phyloP scores from a whole-genome alignment of 2,888 invertebrate genomes.

The Tromatobia lineatoria region DNA sequence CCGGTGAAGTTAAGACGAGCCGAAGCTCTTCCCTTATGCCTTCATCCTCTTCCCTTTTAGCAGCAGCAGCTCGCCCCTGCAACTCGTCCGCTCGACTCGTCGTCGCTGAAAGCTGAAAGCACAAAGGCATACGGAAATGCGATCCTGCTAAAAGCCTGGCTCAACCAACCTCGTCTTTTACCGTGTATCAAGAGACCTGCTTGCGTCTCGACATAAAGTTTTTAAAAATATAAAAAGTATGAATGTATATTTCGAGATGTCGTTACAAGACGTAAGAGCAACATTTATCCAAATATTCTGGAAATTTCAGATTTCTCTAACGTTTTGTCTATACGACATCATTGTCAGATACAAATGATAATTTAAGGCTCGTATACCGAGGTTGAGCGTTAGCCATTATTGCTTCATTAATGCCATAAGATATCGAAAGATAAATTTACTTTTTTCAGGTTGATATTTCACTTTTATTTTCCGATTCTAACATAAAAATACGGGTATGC shows the following conservation, averaged over 20 bases:
- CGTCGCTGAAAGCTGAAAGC: slow-evolving; percentile 71
- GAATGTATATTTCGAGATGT: slow-evolving; percentile 32
- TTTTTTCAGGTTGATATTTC: too few species aligned
- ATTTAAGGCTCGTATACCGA: background rate
- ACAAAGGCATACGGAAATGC: slow-evolving; percentile 74
- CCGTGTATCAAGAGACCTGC: slow-evolving; percentile 62
- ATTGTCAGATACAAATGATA: background rate
- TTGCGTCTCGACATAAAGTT: slow-evolving; percentile 12
- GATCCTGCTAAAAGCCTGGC: slow-evolving; percentile 73
- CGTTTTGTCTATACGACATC: background rate
- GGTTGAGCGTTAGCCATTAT: too few species aligned
- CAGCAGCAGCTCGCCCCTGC: slow-evolving; percentile 37
- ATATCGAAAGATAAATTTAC: too few species aligned
- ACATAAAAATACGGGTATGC: too few species aligned
- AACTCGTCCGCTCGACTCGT: slow-evolving; percentile 29
- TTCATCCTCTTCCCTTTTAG: slow-evolving; percentile 45
- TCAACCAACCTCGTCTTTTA: slow-evolving; percentile 65
- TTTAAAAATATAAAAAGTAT: slow-evolving; percentile 19
- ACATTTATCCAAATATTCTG: background rate
- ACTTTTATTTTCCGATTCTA: too few species aligned
- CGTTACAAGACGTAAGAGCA: slow-evolving; percentile 11
- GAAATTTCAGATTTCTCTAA: background rate
- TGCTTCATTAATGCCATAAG: too few species aligned
- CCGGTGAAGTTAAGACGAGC: slow-evolving; percentile 49
- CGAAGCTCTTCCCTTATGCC: slow-evolving; percentile 40